Conservation (phyloP, 2,797 vertebrate species). For the Tolypeutes matacus region DNA sequence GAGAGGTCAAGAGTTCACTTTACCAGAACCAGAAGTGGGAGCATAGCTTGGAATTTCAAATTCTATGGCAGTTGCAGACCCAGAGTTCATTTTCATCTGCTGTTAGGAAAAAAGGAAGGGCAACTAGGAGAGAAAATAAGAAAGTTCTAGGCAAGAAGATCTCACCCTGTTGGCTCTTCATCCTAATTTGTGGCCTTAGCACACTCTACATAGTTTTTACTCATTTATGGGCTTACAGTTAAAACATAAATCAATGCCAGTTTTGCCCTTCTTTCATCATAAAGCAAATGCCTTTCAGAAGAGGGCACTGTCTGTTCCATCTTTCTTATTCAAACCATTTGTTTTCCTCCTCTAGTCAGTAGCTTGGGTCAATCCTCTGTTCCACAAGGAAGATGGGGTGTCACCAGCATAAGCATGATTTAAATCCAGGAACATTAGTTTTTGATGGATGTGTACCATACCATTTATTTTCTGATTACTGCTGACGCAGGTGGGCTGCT, state of each 20-base stretch:
- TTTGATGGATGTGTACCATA: not conserved
- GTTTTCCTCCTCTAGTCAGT: not conserved
- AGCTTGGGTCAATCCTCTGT: not conserved
- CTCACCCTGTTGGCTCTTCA: slow-evolving; percentile 8
- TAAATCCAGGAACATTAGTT: slow-evolving; percentile 34
- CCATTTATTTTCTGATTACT: slow-evolving; percentile 67
- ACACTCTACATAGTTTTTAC: slow-evolving; percentile 2
- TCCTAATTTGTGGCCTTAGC: not conserved
- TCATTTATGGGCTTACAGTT: slow-evolving; percentile 44
- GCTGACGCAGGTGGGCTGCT: slow-evolving; percentile 72
- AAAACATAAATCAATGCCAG: slow-evolving; percentile 72
- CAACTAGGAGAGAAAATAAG: slow-evolving; percentile 10
- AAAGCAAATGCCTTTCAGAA: slow-evolving; percentile 53
- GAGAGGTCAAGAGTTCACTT: not conserved
- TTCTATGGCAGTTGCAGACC: not conserved
- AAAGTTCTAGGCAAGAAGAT: slow-evolving; percentile 6
- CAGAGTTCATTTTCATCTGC: not conserved
- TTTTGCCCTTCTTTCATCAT: slow-evolving; percentile 36
- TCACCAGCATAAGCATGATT: not conserved
- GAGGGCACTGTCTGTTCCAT: slow-evolving; percentile 25
- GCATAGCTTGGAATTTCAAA: not conserved
- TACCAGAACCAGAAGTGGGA: not conserved
- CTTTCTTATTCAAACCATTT: not conserved
- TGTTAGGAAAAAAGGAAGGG: slow-evolving; percentile 9
- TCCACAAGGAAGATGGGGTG: not conserved